Base-by-base conservation (phyloP, 2,113 vertebrate species). In the Conger conger region DNA sequence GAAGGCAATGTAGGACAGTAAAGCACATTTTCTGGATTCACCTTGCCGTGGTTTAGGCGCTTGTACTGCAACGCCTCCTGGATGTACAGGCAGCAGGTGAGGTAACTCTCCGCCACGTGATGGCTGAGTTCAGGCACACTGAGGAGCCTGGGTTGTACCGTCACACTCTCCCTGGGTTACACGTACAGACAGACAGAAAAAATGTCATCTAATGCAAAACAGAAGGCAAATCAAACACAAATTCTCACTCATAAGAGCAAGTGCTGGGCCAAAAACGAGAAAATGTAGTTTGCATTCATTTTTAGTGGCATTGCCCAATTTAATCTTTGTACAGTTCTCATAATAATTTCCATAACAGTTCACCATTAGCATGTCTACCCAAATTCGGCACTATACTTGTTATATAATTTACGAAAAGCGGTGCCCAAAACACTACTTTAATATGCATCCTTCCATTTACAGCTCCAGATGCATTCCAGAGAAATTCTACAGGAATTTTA, bases 1-100 rank as follows among this genome's bases (percentile, higher is more conserved):
- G n/a, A n/a, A 50, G 15, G 45, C 15, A 50, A 8, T 11, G 11
- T 50, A 13, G 45, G 45, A 50, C 45, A 50, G 8, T 50, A 50
- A 50, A 50, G 45, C 45, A 50, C 45, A 50, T 27, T 20, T 40
- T 17, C 11, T 1, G 23, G 18, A 37, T n/a, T 27, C 93, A 99
- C 98, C 97, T 97, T 98, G 89, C 97, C 96, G 27, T 97, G 98
- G 92, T 99, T 97, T 93, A 98, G 97, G 68, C 91, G 96, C 91
- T 99, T 99, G 95, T 98, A 99, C 92, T 97, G 97, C 87, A 99
- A 94, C 94, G 96, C 95, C 92, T 99, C 98, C 93, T 97, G 97
- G 88, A 98, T 93, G 90, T 97, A 97, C 84, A 98, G 94, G 88
- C 95, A 96, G 92, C 96, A 98, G 92, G 96, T 97, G 94, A 98